phyloP scores from a whole-genome alignment of 2,888 invertebrate species.

The Hybos culiciformis region DNA sequence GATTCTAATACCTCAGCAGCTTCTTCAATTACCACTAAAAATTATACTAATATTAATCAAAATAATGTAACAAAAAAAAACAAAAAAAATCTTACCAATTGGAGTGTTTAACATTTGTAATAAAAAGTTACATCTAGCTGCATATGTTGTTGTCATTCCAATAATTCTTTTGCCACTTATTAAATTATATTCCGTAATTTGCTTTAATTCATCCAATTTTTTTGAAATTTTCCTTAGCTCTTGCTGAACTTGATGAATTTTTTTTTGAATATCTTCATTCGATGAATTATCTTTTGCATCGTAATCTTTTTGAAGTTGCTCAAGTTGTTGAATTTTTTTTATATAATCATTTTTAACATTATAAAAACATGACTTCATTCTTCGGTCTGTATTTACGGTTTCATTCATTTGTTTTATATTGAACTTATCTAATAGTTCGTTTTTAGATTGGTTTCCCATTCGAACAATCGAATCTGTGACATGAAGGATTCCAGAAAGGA shows the following conservation, averaged over 20 bases:
- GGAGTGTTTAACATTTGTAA: conserved; percentile 46
- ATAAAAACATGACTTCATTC: conserved; percentile 25
- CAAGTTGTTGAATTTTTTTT: conserved; percentile 23
- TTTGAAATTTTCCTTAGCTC: conserved; percentile 21
- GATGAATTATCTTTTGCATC: conserved; percentile 24
- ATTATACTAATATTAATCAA: background rate
- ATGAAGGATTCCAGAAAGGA: conserved; percentile 52
- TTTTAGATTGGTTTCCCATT: conserved; percentile 55
- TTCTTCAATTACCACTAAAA: conserved; percentile 68
- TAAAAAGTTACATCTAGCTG: conserved; percentile 50
- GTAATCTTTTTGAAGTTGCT: conserved; percentile 23
- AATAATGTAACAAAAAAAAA: conserved; percentile 1
- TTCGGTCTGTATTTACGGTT: conserved; percentile 13
- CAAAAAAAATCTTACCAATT: conserved; percentile 38
- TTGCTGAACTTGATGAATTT: conserved; percentile 15
- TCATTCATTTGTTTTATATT: conserved; percentile 30
- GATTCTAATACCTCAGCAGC: conserved; percentile 79
- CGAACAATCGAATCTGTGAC: conserved; percentile 48
- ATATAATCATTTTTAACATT: conserved; percentile 23
- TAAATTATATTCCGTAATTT: conserved; percentile 43
- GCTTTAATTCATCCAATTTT: conserved; percentile 40
- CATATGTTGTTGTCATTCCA: conserved; percentile 66
- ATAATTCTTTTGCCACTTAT: conserved; percentile 44
- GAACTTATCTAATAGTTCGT: conserved; percentile 40
- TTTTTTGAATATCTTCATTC: background rate